phyloP scores from a whole-genome alignment of 1,140 invertebrate genomes.

The Phymorhynchus buccinoides region DNA sequence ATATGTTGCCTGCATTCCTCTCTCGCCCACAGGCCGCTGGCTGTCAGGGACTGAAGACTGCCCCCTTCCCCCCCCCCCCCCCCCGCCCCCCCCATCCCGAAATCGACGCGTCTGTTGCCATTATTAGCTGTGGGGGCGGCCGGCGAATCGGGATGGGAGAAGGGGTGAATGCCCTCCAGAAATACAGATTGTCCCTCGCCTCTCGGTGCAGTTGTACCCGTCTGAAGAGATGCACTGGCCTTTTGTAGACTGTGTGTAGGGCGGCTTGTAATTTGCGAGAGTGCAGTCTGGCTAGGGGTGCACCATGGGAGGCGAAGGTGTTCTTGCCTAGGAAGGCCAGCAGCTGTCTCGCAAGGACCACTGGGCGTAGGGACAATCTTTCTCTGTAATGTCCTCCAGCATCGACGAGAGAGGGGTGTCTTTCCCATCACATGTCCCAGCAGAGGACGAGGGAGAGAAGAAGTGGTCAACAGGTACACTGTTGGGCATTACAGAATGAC shows the following conservation, averaged over 20 bases:
- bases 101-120: not conserved
- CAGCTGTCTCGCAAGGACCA: too few species aligned
- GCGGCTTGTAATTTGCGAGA: not conserved
- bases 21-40: not conserved
- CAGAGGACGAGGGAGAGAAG: too few species aligned
- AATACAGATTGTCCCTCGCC: not conserved
- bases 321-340: too few species aligned
- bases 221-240: not conserved
- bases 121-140: not conserved
- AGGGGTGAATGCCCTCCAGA: not conserved
- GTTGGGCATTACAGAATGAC: too few species aligned
- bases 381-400: too few species aligned
- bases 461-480: too few species aligned
- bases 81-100: conserved; percentile 7
- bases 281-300: not conserved
- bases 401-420: too few species aligned
- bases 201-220: not conserved
- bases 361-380: too few species aligned
- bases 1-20: not conserved
- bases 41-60: not conserved
- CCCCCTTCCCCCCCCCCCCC: too few species aligned
- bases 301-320: not conserved
- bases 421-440: too few species aligned
- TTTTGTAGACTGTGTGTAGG: not conserved
- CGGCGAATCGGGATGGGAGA: not conserved